Evolutionary conservation across 2,888 invertebrate genomes (phyloP).

Genomic region (Schizaphis graminum): DNA sequence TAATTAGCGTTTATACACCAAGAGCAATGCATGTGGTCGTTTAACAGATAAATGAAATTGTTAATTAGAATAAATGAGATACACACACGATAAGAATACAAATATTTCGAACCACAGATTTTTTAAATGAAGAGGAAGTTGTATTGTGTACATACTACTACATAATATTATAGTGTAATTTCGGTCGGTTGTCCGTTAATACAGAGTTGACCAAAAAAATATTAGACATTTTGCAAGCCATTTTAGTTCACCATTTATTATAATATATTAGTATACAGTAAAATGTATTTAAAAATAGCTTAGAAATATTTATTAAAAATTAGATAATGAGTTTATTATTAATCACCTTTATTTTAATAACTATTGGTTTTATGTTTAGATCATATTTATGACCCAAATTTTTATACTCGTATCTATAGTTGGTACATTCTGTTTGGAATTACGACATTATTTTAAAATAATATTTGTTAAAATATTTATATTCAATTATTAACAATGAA

Average conservation of each 20-base stretch:
- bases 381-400: background rate
- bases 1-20: background rate
- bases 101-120: background rate
- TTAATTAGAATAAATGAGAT: background rate
- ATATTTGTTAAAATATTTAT: background rate
- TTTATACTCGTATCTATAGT: background rate
- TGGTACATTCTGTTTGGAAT: background rate
- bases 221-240: background rate
- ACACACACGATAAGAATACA: background rate
- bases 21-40: background rate
- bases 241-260: background rate
- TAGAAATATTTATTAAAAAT: background rate
- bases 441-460: background rate
- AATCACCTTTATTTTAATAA: background rate
- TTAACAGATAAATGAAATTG: background rate
- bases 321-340: background rate
- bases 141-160: background rate
- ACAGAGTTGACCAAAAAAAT: background rate
- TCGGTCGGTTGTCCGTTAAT: background rate
- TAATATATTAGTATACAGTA: background rate
- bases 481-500: background rate
- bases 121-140: background rate
- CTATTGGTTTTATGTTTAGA: background rate
- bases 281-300: background rate
- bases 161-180: background rate